Percentiles rank a stretch among this genome's conserved stretches.
Evolutionary conservation across 1,140 invertebrate genomes (phyloP).

Genomic region (Eueides isabella): DNA sequence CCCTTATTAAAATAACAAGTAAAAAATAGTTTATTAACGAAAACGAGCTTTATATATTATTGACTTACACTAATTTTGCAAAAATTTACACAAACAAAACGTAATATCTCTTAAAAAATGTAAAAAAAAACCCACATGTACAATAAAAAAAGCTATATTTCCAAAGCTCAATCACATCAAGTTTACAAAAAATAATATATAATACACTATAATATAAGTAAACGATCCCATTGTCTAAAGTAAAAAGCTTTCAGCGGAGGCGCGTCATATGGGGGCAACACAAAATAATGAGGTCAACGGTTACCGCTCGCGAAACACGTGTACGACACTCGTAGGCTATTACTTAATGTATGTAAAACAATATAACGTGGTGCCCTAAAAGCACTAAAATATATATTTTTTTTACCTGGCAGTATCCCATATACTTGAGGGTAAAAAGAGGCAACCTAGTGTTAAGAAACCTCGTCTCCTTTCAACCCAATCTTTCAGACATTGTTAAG

Average conservation of each 20-base stretch:
- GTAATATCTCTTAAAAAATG: too few species aligned
- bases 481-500: too few species aligned
- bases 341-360: conserved; percentile 10
- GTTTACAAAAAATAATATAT: neutral
- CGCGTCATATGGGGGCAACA: conserved; percentile 16
- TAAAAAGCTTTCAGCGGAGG: conserved; percentile 8
- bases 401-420: neutral
- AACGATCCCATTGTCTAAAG: neutral
- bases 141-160: neutral
- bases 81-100: too few species aligned
- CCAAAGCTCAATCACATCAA: neutral
- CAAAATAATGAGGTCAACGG: conserved; percentile 29
- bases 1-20: too few species aligned
- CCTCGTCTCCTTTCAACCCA: too few species aligned
- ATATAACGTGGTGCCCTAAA: neutral
- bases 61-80: too few species aligned
- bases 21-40: too few species aligned
- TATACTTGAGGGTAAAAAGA: too few species aligned
- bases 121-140: neutral
- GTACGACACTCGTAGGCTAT: conserved; percentile 1
- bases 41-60: too few species aligned
- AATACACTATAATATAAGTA: neutral
- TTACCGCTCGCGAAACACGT: conserved; percentile 22
- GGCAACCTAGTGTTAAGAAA: too few species aligned
- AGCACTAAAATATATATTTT: neutral